phyloP scores from a whole-genome alignment of 2,113 vertebrate species.

The Myxocyprinus asiaticus region DNA sequence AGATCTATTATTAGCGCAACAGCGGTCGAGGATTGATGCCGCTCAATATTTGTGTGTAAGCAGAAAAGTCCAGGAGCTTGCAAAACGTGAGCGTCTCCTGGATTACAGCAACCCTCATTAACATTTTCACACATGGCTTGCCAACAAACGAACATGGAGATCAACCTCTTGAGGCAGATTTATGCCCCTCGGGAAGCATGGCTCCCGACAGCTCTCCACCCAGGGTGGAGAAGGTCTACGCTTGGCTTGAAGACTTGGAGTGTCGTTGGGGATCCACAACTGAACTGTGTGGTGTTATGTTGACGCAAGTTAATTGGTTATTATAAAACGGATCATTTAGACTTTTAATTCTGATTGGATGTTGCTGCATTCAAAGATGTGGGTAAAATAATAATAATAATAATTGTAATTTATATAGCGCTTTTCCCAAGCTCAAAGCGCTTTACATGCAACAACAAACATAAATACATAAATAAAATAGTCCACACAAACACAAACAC shows the following conservation, averaged over 20 bases:
- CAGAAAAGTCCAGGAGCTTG: slow-evolving; percentile 71
- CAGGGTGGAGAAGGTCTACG: neutral
- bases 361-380: no score
- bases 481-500: no score
- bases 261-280: neutral
- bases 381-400: no score
- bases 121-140: slow-evolving; percentile 83
- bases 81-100: slow-evolving; percentile 70
- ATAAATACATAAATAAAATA: no score
- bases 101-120: slow-evolving; percentile 82
- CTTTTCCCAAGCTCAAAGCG: no score
- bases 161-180: slow-evolving; percentile 69
- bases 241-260: no score
- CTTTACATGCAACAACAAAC: no score
- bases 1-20: slow-evolving; percentile 65
- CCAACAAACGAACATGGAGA: slow-evolving; percentile 78
- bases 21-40: slow-evolving; percentile 66
- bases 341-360: no score
- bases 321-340: no score
- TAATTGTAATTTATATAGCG: no score
- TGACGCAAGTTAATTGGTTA: slow-evolving; percentile 12
- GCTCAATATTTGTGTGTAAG: slow-evolving; percentile 63
- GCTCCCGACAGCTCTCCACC: neutral
- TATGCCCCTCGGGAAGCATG: slow-evolving; percentile 52
- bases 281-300: neutral